These are phyloP conservation scores for Stegana nigrithorax DNA, from an alignment of 2,888 invertebrate genomes.

Conservation along the genomic window DNA sequence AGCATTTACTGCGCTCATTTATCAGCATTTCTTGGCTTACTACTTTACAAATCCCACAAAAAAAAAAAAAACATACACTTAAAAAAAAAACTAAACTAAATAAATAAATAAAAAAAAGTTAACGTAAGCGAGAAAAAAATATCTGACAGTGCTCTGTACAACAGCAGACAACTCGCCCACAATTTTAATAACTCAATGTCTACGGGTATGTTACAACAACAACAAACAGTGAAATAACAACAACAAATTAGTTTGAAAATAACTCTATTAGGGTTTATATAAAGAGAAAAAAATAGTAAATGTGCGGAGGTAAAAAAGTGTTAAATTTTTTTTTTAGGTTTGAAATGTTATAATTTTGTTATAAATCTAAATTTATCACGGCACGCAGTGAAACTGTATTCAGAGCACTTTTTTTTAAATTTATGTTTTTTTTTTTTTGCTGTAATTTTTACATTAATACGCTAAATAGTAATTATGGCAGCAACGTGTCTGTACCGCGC, in stretches of 20 bases:
- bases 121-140: constrained; percentile 4
- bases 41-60: too few species aligned
- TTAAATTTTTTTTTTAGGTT: neutral
- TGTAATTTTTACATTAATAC: constrained; percentile 3
- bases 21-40: constrained; percentile 50
- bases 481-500: too few species aligned
- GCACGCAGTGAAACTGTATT: neutral
- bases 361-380: constrained; percentile 7
- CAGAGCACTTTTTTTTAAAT: too few species aligned
- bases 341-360: neutral
- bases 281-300: too few species aligned
- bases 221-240: neutral
- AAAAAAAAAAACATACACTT: neutral
- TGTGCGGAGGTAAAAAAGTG: neutral
- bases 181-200: constrained; percentile 18
- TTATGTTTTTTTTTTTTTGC: too few species aligned
- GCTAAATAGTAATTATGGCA: neutral
- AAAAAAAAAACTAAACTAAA: constrained; percentile 22
- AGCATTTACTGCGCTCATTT: constrained; percentile 46
- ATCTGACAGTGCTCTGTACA: too few species aligned
- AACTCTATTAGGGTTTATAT: neutral
- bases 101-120: too few species aligned
- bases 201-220: neutral
- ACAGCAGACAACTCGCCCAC: constrained; percentile 29
- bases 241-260: too few species aligned